phyloP scores from a whole-genome alignment of 2,113 vertebrate species.

The Hassar affinis region DNA sequence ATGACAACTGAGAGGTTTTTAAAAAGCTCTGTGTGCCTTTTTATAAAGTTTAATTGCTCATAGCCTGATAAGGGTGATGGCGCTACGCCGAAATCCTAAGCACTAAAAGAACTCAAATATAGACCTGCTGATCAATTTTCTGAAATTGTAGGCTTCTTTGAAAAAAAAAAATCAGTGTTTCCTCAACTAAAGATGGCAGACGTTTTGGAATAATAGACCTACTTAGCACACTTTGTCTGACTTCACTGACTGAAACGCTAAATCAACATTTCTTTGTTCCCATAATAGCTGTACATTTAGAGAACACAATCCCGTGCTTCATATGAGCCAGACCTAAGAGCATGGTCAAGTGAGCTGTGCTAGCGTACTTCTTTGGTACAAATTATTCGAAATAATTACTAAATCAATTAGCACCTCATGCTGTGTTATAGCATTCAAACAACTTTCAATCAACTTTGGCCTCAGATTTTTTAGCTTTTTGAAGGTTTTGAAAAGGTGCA shows the following conservation, averaged over 20 bases:
- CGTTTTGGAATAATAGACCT: background rate
- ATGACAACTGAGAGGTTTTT: background rate
- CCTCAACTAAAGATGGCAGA: constrained; percentile 5
- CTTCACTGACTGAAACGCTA: background rate
- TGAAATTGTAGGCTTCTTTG: background rate
- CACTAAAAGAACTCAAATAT: background rate
- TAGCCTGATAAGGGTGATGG: background rate
- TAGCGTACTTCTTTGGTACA: background rate
- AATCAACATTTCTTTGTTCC: constrained; percentile 13
- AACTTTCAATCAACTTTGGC: too few species aligned
- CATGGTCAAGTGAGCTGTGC: background rate
- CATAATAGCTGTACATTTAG: constrained; percentile 29
- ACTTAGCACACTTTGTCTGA: background rate
- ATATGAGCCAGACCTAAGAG: background rate
- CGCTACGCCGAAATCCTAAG: background rate
- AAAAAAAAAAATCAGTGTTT: background rate
- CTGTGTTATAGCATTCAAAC: background rate
- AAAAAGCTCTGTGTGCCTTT: constrained; percentile 14
- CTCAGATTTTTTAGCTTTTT: background rate
- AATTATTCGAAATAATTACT: background rate
- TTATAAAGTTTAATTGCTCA: background rate
- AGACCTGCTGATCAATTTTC: background rate
- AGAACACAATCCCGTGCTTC: background rate
- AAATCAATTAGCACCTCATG: background rate
- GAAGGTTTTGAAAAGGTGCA: background rate